Evolutionary conservation across 2,113 vertebrate genomes (phyloP).

Genomic region (Merops nubicus): DNA sequence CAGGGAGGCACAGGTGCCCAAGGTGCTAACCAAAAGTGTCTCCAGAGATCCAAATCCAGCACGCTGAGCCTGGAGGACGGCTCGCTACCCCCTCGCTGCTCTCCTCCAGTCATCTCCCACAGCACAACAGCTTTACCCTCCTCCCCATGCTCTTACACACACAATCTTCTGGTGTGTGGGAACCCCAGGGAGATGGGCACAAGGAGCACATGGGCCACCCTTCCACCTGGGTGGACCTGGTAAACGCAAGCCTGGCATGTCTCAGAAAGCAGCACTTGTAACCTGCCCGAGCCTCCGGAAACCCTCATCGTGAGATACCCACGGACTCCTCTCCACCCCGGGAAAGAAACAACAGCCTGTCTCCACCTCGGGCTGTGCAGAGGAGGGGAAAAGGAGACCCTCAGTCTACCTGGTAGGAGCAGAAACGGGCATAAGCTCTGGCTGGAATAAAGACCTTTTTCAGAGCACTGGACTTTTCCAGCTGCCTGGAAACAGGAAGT

Average conservation of each 20-base stretch:
- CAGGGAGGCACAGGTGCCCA: background rate
- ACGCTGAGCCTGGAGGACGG: background rate
- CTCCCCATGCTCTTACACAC: background rate
- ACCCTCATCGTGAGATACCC: background rate
- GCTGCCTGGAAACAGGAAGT: slow-evolving; percentile 81
- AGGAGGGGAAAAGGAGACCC: slow-evolving; percentile 13
- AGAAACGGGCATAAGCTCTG: background rate
- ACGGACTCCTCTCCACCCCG: rapidly evolving
- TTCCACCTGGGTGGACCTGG: background rate
- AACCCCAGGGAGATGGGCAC: background rate
- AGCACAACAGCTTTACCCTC: background rate
- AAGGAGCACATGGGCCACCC: background rate
- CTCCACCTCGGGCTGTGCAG: background rate
- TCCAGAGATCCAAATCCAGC: background rate
- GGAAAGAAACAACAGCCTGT: slow-evolving; percentile 11
- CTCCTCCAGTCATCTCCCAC: background rate
- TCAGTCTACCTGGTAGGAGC: slow-evolving; percentile 16
- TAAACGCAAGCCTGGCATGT: background rate
- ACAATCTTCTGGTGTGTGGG: rapidly evolving
- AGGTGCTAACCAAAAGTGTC: background rate
- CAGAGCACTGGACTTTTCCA: slow-evolving; percentile 80
- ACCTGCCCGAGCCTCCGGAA: rapidly evolving
- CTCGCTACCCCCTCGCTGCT: background rate
- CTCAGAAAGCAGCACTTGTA: background rate
- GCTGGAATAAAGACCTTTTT: slow-evolving; percentile 79